Percentiles rank a stretch among this genome's conserved stretches.
Evolutionary conservation across 1,140 invertebrate species (phyloP).

Genomic region (Drosophila fuyamai): DNA sequence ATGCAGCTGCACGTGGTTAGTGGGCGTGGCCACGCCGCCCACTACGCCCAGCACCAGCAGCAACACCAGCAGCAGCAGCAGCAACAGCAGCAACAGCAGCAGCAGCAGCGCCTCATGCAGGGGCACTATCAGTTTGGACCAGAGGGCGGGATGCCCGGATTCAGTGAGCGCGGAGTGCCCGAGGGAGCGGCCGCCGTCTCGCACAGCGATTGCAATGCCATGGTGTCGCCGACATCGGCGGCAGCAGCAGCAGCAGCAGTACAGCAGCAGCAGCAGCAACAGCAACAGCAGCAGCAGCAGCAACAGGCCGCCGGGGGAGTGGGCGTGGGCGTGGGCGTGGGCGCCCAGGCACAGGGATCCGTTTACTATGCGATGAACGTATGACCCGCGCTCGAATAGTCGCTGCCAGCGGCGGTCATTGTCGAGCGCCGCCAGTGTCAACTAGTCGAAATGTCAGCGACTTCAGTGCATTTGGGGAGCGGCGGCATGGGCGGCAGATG

Average conservation of each 20-base stretch:
- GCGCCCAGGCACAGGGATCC: constrained; percentile 70
- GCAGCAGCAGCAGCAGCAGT: constrained; percentile 55
- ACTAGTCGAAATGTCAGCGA: constrained; percentile 83
- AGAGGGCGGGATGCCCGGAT: constrained; percentile 84
- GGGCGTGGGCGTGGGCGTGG: constrained; percentile 23
- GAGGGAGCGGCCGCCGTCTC: constrained; percentile 87
- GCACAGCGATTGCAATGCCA: constrained; percentile 84
- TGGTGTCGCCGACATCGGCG: constrained; percentile 83
- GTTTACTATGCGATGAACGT: constrained; percentile 86
- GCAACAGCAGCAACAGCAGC: constrained; percentile 38
- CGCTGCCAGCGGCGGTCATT: constrained; percentile 81
- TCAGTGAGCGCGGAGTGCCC: constrained; percentile 87
- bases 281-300: constrained; percentile 44
- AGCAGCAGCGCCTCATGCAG: constrained; percentile 57
- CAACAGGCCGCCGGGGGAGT: constrained; percentile 33
- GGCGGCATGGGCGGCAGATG: constrained; percentile 55
- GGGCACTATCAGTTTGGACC: constrained; percentile 80
- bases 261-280: constrained; percentile 64
- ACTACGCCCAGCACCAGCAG: constrained; percentile 81
- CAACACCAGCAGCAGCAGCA: constrained; percentile 36
- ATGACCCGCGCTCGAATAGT: constrained; percentile 84
- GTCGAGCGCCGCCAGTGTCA: constrained; percentile 84
- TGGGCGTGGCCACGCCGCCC: constrained; percentile 80
- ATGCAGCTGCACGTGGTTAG: constrained; percentile 84
- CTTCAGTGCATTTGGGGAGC: constrained; percentile 77